Percentiles rank a stretch among this genome's conserved stretches.
These are phyloP conservation scores for Dendroctonus ponderosae DNA, from an alignment of 1,140 invertebrate genomes.

Conservation along the genomic window DNA sequence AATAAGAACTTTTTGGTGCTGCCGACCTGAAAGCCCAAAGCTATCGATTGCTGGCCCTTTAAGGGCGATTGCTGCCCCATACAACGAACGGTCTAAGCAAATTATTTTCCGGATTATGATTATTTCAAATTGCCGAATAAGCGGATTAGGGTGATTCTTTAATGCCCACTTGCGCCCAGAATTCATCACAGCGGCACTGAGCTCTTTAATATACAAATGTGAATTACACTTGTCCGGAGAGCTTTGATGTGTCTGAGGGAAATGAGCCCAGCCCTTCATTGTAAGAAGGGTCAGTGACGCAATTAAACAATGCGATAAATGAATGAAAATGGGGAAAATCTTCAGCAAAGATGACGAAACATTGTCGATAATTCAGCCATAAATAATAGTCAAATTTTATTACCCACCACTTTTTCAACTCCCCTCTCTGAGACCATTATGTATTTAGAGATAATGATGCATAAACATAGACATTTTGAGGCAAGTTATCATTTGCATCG, in stretches of 20 bases:
- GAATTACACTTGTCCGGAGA: no score
- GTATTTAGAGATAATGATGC: not conserved
- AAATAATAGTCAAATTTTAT: no score
- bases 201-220: no score
- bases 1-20: constrained; percentile 1
- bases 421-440: not conserved
- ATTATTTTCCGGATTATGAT: not conserved
- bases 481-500: not conserved
- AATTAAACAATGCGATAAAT: no score
- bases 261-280: no score
- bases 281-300: no score
- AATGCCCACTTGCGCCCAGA: not conserved
- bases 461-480: not conserved
- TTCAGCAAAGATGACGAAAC: no score
- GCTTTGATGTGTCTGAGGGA: no score
- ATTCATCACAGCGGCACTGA: no score
- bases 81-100: not conserved
- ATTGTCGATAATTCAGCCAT: no score
- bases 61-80: not conserved
- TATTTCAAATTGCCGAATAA: not conserved
- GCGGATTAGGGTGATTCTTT: constrained; percentile 3
- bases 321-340: no score
- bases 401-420: no score
- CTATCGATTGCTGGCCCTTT: constrained; percentile 4
- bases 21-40: not conserved